phyloP scores from a whole-genome alignment of 2,113 vertebrate genomes.

The Lagopus muta region DNA sequence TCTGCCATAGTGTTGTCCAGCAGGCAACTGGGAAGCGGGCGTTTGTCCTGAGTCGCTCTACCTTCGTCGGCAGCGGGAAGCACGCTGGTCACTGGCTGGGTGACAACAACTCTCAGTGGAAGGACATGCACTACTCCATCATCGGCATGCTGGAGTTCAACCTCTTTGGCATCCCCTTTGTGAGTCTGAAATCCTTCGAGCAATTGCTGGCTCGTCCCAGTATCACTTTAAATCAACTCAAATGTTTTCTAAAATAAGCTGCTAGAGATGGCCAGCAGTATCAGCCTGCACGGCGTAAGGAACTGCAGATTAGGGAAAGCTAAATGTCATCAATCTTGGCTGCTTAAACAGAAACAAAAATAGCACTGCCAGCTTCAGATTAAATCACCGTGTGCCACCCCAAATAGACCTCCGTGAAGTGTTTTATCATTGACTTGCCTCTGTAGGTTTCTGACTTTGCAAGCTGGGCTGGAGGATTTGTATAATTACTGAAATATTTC shows the following conservation, averaged over 20 bases:
- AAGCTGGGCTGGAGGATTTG: neutral
- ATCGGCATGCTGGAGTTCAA: constrained; percentile 88
- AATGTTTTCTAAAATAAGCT: neutral
- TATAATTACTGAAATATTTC: neutral
- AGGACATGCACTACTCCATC: constrained; percentile 86
- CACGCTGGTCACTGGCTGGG: constrained; percentile 88
- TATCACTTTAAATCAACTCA: neutral
- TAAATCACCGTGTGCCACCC: neutral
- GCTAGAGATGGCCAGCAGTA: neutral
- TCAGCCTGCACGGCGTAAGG: neutral
- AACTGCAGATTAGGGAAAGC: neutral
- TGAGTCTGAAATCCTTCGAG: constrained; percentile 68
- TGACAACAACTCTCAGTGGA: constrained; percentile 88
- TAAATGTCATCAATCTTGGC: constrained; percentile 25
- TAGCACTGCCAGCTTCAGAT: neutral
- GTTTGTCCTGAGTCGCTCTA: constrained; percentile 77
- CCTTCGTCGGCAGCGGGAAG: constrained; percentile 87
- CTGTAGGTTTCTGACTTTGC: neutral
- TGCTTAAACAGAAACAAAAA: constrained; percentile 18
- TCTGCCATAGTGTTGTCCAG: constrained; percentile 29
- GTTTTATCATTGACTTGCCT: neutral
- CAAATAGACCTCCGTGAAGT: neutral
- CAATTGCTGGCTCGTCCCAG: neutral
- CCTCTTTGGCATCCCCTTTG: constrained; percentile 88
- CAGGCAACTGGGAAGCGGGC: constrained; percentile 60